phyloP scores from a whole-genome alignment of 2,888 invertebrate genomes.

The Eudasyphora cyanicolor region DNA sequence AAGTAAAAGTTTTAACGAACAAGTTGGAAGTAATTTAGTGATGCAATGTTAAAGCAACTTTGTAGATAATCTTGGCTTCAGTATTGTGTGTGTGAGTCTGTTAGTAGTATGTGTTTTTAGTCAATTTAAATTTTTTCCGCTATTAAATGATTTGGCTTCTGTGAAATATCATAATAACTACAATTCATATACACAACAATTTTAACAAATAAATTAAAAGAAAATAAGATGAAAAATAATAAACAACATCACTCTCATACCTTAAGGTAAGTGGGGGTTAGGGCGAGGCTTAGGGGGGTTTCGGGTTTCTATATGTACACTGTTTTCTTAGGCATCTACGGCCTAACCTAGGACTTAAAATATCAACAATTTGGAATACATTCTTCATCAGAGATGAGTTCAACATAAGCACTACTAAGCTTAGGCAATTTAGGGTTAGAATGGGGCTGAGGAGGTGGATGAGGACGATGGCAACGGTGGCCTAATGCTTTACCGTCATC shows the following conservation, averaged over 20 bases:
- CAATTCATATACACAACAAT: conserved; percentile 23
- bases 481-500: conserved; percentile 73
- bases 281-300: background rate
- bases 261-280: background rate
- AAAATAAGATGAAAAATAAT: background rate
- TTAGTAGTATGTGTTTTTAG: background rate
- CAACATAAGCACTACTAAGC: conserved; percentile 48
- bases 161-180: background rate
- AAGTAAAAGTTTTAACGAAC: too few species aligned
- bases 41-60: too few species aligned
- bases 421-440: background rate
- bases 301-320: background rate
- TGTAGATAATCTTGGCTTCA: too few species aligned
- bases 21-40: too few species aligned
- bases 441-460: background rate
- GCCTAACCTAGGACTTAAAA: background rate
- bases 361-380: conserved; percentile 23
- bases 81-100: background rate
- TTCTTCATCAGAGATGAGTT: conserved; percentile 41
- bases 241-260: conserved; percentile 25
- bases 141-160: background rate
- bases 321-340: background rate
- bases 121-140: background rate
- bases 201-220: conserved; percentile 10
- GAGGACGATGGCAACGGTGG: conserved; percentile 19